Conservation (phyloP, 2,113 vertebrate species). For the Petaurus breviceps region DNA sequence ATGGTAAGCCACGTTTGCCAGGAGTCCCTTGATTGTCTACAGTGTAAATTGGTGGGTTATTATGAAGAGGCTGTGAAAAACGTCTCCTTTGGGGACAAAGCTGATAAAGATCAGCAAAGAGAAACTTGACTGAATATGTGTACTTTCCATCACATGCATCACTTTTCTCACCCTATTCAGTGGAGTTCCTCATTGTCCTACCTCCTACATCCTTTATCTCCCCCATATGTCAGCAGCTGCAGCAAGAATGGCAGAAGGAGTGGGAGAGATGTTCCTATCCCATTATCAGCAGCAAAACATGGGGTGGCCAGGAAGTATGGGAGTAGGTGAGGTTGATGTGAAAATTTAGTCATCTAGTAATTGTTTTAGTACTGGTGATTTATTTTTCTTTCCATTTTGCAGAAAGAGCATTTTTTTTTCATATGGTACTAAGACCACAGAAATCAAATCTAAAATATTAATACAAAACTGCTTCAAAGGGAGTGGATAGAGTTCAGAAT, state of each 20-base stretch:
- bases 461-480: not conserved
- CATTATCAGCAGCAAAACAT: not conserved
- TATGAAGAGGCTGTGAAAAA: not conserved
- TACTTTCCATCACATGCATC: not conserved
- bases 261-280: not conserved
- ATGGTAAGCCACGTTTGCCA: not conserved
- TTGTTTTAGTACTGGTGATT: not conserved
- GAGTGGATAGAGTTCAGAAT: not conserved
- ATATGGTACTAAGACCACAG: not conserved
- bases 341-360: not conserved
- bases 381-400: not conserved
- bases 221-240: not conserved
- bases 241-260: not conserved
- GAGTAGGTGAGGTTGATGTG: not conserved
- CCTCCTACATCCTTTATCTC: not conserved
- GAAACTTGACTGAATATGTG: not conserved
- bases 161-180: not conserved
- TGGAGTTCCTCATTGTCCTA: not conserved
- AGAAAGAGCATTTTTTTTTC: not conserved
- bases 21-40: not conserved
- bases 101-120: not conserved
- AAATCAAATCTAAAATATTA: not conserved
- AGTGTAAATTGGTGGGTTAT: not conserved
- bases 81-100: not conserved
- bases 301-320: rapidly evolving